Conservation (phyloP, 2,113 vertebrate genomes). For the Spermophilus dauricus region DNA sequence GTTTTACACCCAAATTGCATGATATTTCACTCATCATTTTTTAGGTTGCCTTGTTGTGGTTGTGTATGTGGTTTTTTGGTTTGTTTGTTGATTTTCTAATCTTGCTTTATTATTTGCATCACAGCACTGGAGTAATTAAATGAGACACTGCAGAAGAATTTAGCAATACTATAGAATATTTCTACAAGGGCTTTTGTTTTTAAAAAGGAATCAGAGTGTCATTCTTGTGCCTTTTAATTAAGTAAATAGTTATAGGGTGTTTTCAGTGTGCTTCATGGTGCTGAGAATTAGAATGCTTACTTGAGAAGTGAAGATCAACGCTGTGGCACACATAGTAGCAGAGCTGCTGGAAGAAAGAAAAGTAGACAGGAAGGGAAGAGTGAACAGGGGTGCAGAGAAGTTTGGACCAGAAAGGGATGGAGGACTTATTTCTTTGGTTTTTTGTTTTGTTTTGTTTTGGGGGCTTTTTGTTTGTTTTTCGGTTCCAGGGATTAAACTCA, state of each 20-base stretch:
- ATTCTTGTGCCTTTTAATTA: not conserved
- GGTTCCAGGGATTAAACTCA: too few species aligned
- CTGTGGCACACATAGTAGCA: not conserved
- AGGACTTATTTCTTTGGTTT: not conserved
- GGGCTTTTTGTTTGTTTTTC: too few species aligned
- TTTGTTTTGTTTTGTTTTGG: too few species aligned
- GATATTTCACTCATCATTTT: slow-evolving; percentile 29
- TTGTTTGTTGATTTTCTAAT: slow-evolving; percentile 45
- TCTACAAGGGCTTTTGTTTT: not conserved
- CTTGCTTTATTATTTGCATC: slow-evolving; percentile 58
- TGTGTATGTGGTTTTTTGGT: too few species aligned
- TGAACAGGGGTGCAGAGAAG: too few species aligned
- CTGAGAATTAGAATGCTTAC: slow-evolving; percentile 30
- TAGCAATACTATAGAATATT: slow-evolving; percentile 11
- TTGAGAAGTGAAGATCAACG: slow-evolving; percentile 37
- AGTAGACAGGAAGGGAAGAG: not conserved
- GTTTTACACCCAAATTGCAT: not conserved
- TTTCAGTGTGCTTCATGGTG: not conserved
- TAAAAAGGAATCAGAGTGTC: not conserved
- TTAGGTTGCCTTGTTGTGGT: not conserved
- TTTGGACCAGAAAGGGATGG: too few species aligned
- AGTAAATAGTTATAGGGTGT: not conserved
- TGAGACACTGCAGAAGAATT: slow-evolving; percentile 38
- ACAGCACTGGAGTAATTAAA: not conserved
- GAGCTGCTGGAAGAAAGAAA: not conserved